Percentiles rank a stretch among this genome's conserved stretches.
phyloP scores from a whole-genome alignment of 2,113 vertebrate species.

The Amazona vittata region DNA sequence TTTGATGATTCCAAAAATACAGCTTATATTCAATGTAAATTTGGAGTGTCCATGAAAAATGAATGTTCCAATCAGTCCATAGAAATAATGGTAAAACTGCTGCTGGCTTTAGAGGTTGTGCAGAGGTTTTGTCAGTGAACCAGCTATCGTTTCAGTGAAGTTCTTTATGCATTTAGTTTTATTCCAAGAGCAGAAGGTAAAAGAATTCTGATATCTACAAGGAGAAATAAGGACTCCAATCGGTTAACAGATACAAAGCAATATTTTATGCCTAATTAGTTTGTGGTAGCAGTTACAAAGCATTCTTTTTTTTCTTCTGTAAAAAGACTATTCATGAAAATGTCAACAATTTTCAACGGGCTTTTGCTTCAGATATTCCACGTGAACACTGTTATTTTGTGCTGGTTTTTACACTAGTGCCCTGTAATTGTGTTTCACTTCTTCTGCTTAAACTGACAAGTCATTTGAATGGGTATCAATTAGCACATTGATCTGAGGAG shows the following conservation, averaged over 20 bases:
- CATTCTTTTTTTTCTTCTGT: not conserved
- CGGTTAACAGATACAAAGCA: conserved; percentile 61
- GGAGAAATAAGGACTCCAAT: conserved; percentile 63
- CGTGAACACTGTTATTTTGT: conserved; percentile 57
- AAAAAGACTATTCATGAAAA: conserved; percentile 54
- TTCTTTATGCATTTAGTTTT: not conserved
- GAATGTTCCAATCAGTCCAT: not conserved
- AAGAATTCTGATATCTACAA: conserved; percentile 12
- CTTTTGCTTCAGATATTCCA: conserved; percentile 23
- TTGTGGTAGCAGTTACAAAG: conserved; percentile 64
- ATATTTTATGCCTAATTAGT: conserved; percentile 62
- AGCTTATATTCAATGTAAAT: not conserved
- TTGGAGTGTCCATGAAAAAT: not conserved
- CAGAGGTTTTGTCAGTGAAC: not conserved
- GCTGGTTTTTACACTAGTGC: conserved; percentile 75
- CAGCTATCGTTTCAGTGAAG: not conserved
- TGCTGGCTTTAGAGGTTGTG: not conserved
- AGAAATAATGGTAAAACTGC: conserved; percentile 1
- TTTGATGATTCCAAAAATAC: not conserved
- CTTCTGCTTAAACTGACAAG: conserved; percentile 83
- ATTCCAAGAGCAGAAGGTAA: not conserved
- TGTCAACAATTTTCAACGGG: conserved; percentile 36
- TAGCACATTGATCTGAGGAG: conserved; percentile 79
- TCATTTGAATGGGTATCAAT: conserved; percentile 80
- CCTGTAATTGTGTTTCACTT: conserved; percentile 79